Conservation (phyloP, 2,113 vertebrate species). For the Rhynchomys soricoides region DNA sequence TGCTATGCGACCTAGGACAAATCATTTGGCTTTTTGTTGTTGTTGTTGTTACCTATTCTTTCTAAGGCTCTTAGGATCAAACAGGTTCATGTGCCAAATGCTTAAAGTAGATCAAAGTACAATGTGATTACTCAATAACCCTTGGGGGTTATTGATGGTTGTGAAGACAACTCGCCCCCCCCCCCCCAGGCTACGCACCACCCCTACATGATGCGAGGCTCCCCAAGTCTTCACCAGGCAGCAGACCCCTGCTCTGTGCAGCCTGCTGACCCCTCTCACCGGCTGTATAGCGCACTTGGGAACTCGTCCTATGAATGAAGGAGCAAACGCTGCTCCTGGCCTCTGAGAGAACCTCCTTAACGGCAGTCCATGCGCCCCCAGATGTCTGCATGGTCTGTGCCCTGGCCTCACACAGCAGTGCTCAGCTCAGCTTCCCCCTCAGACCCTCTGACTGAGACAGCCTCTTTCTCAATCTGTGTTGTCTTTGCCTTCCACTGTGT, state of each 20-base stretch:
- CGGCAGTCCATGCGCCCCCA: background rate
- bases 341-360: background rate
- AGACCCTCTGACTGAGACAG: background rate
- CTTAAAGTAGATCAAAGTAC: background rate
- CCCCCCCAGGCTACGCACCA: rapidly evolving
- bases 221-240: background rate
- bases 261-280: background rate
- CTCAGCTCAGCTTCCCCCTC: background rate
- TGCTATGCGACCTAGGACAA: background rate
- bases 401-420: background rate
- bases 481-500: background rate
- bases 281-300: background rate
- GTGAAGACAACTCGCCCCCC: rapidly evolving
- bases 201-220: background rate
- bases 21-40: background rate
- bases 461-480: background rate
- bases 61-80: background rate
- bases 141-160: background rate
- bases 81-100: background rate
- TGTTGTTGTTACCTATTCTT: background rate
- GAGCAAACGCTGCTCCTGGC: background rate
- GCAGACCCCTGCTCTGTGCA: background rate
- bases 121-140: background rate
- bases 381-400: rapidly evolving
- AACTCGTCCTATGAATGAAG: background rate